A percentile compares a stretch with the other conserved stretches of the same genome.
Evolutionary conservation across 2,113 vertebrate species (phyloP).

Genomic region (Camelus dromedarius): DNA sequence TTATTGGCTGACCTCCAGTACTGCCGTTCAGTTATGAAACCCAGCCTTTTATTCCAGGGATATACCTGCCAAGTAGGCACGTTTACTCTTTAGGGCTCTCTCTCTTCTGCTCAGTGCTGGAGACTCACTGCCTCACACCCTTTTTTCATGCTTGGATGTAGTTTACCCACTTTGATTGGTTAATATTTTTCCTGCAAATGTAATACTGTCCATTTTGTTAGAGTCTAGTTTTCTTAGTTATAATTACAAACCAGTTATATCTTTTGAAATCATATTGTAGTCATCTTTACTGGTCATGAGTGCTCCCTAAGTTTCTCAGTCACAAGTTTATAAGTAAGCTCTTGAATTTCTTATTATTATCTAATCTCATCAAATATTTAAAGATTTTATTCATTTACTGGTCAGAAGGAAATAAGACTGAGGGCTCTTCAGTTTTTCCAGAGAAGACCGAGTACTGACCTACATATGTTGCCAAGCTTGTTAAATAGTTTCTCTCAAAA

Average conservation of each 20-base stretch:
- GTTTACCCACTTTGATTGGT: not conserved
- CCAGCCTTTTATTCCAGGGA: not conserved
- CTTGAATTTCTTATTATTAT: not conserved
- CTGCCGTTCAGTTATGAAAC: not conserved
- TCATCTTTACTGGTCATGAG: not conserved
- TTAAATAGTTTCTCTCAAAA: conserved; percentile 8
- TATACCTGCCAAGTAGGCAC: not conserved
- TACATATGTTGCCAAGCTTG: not conserved
- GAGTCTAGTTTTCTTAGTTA: not conserved
- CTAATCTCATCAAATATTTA: not conserved
- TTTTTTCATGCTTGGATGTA: not conserved
- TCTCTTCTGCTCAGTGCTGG: not conserved
- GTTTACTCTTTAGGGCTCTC: not conserved
- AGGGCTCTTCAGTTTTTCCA: not conserved
- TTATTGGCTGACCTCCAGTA: not conserved
- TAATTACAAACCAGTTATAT: not conserved
- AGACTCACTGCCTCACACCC: accelerated
- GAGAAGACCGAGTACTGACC: not conserved
- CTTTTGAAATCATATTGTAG: not conserved
- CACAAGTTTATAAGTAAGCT: not conserved
- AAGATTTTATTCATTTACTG: not conserved
- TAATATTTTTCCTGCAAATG: not conserved
- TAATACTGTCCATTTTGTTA: not conserved
- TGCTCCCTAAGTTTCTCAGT: not conserved
- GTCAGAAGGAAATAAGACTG: not conserved